Base-by-base conservation (phyloP, 2,888 invertebrate species). In the Tromatobia lineatoria region DNA sequence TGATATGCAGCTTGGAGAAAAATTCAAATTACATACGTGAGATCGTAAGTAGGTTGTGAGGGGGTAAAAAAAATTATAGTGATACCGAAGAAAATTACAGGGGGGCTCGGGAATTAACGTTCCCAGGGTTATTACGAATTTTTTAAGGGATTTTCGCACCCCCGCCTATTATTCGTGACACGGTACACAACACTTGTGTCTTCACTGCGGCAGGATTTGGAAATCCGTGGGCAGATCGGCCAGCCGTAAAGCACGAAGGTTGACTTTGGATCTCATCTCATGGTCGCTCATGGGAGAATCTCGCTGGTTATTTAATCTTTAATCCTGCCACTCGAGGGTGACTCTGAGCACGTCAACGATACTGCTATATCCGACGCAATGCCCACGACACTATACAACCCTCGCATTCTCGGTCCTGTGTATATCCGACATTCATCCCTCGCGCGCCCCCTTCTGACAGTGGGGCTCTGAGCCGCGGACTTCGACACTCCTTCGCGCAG, bases 261-360 rank as follows among this genome's bases (percentile, higher is more conserved):
- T 75, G 67, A 82, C 69, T 74, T 57, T n/a, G 20, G n/a, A 38
- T 57, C 64, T 3, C 50, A 70, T 66, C 81, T 67, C 4, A 34
- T 4, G 34, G n/a, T 13, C 45, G 77, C 73, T 70, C 66, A 64
- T 47, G 77, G 59, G 81, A 80, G 66, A 61, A 47, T 77, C 75
- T 66, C 75, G 57, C 91, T 90, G 92, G 92, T 93, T 92, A 93
- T 93, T 93, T 93, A 93, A 93, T 93, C 92, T 92, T 88, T 92
- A 93, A 93, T 93, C 93, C 93, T 79, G 87, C 85, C 89, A 91
- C 90, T 92, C 90, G 89, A 92, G 91, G 92, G 88, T 87, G 87
- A 84, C 87, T 87, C 64, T 88, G 89, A 87, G 89, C 88, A 88
- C 85, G 91, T 91, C 90, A 91, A 83, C 88, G 92, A 92, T 91